A percentile compares a stretch with the other conserved stretches of the same genome.
These are phyloP conservation scores for Rhombomys opimus DNA, from an alignment of 2,113 vertebrate species.

Conservation along the genomic window DNA sequence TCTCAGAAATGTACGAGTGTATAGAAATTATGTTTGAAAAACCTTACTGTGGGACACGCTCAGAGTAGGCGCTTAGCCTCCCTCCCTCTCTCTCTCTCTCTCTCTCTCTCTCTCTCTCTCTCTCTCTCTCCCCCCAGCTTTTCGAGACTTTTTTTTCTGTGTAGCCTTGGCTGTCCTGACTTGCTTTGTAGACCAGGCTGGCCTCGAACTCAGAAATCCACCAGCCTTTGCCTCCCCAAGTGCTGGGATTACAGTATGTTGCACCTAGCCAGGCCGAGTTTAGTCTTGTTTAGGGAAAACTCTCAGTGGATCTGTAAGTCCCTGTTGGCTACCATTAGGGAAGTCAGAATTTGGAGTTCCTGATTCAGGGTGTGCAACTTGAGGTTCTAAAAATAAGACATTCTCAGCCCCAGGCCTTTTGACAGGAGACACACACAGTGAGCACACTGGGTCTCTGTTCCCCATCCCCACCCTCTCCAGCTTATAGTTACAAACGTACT, in stretches of 20 bases:
- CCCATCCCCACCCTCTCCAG: not conserved
- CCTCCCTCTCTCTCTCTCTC: too few relatives aligned
- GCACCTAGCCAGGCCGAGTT: too few relatives aligned
- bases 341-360: not conserved
- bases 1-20: not conserved
- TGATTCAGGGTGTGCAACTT: not conserved
- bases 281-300: not conserved
- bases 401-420: not conserved
- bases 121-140: too few relatives aligned
- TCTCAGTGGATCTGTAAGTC: not conserved
- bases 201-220: too few relatives aligned
- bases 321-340: not conserved
- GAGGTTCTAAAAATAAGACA: not conserved
- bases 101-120: too few relatives aligned
- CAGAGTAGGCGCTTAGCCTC: not conserved
- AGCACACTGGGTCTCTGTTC: too few relatives aligned
- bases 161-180: too few relatives aligned
- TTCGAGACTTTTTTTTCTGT: too few relatives aligned
- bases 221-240: too few relatives aligned
- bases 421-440: not conserved
- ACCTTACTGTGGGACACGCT: not conserved
- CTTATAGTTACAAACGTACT: not conserved
- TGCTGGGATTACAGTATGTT: too few relatives aligned
- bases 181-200: too few relatives aligned
- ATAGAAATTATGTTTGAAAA: not conserved